Conservation (phyloP, 92 coral and sea anemone genomes). For the Parazoanthus darwini region DNA sequence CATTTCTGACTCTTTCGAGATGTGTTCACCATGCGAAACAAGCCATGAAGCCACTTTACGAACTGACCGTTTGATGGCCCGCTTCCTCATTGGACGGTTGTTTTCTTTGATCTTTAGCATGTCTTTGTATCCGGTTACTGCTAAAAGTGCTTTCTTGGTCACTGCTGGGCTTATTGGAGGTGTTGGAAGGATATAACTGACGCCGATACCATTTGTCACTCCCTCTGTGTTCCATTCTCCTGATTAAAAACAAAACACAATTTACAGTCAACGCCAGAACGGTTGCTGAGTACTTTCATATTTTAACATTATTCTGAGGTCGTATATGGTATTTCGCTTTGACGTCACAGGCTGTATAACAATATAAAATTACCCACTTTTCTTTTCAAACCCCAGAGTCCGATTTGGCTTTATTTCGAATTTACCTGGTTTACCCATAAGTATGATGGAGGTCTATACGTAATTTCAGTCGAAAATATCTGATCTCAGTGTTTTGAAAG, state of each 20-base stretch:
- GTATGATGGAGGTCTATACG: too few relatives aligned
- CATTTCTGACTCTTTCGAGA: background rate
- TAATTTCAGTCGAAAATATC: too few relatives aligned
- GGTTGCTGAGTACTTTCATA: too few relatives aligned
- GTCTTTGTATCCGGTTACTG: background rate
- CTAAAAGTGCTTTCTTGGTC: background rate
- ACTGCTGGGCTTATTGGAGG: conserved; percentile 14
- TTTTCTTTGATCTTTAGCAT: background rate
- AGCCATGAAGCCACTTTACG: conserved; percentile 24
- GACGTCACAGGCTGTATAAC: too few relatives aligned
- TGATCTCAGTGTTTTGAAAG: too few relatives aligned
- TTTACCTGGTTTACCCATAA: too few relatives aligned
- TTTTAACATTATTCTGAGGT: too few relatives aligned
- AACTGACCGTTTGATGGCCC: conserved; percentile 14
- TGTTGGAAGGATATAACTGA: background rate
- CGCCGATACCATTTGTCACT: background rate
- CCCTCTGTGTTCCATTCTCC: background rate
- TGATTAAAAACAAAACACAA: background rate
- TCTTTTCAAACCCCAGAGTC: too few relatives aligned
- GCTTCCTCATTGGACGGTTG: background rate
- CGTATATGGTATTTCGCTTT: too few relatives aligned
- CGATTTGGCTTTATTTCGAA: too few relatives aligned
- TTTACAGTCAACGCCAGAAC: background rate
- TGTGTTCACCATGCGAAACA: background rate
- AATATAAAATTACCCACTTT: too few relatives aligned